Evolutionary conservation across 2,113 vertebrate genomes (phyloP).

Genomic region (Lycaon pictus): DNA sequence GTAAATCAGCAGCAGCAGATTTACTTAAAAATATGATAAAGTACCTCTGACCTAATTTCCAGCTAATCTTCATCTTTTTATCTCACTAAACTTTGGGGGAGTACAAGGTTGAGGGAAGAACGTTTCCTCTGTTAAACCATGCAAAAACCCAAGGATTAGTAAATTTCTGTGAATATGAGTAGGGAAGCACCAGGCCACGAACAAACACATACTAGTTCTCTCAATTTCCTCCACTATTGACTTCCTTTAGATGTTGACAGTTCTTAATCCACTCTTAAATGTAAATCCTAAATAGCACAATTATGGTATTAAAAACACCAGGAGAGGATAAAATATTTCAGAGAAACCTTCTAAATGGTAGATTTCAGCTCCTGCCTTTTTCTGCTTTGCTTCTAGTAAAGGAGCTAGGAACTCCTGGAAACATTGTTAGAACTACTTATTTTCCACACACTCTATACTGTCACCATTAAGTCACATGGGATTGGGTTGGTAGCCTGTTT

Average conservation of each 20-base stretch:
- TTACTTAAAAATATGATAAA: background rate
- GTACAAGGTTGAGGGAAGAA: background rate
- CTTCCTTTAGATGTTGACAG: background rate
- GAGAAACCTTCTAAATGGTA: background rate
- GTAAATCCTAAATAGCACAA: background rate
- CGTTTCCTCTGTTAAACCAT: background rate
- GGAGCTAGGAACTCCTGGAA: background rate
- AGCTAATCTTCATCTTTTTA: background rate
- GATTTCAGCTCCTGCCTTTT: background rate
- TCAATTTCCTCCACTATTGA: background rate
- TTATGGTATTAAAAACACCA: background rate
- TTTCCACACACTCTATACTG: background rate
- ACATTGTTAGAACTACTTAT: background rate
- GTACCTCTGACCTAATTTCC: background rate
- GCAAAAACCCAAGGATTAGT: background rate
- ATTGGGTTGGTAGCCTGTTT: conserved; percentile 31
- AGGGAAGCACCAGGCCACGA: background rate
- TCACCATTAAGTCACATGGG: conserved; percentile 15
- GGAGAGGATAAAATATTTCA: background rate
- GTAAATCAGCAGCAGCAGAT: background rate
- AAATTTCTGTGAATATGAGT: background rate
- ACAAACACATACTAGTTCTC: background rate
- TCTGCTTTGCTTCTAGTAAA: background rate
- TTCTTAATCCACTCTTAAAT: conserved; percentile 23
- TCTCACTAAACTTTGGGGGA: background rate